Evolutionary conservation across 2,797 vertebrate species (phyloP).

Genomic region (Fistularia tabacaria): DNA sequence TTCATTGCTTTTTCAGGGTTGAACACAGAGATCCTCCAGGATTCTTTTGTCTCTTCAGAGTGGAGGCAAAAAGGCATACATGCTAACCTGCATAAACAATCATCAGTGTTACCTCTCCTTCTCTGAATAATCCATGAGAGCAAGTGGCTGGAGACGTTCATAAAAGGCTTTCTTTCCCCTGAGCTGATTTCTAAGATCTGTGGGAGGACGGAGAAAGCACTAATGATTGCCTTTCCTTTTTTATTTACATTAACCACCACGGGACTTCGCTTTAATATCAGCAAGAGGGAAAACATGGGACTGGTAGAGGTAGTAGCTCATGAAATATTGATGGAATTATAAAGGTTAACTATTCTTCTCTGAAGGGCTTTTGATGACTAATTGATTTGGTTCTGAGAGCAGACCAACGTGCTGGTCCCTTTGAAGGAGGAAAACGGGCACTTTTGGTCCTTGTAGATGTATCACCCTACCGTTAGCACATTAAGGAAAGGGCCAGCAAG

Average conservation of each 20-base stretch:
- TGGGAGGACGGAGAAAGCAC: constrained; percentile 37
- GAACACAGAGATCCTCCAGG: constrained; percentile 1
- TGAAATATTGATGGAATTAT: constrained; percentile 70
- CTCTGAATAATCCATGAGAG: constrained; percentile 53
- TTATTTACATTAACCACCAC: constrained; percentile 46
- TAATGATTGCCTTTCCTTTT: constrained; percentile 33
- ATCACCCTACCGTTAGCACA: constrained; percentile 46
- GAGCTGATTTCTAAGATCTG: constrained; percentile 23
- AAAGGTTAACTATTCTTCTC: constrained; percentile 70
- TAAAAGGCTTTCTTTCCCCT: constrained; percentile 27
- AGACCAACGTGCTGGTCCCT: constrained; percentile 36
- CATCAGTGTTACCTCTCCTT: constrained; percentile 9
- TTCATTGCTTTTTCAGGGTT: constrained; percentile 17
- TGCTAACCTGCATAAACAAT: constrained; percentile 27
- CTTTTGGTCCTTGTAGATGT: constrained; percentile 43
- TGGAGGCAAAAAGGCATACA: background rate
- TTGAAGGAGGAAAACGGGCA: constrained; percentile 41
- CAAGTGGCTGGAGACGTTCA: constrained; percentile 33
- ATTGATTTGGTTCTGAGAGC: constrained; percentile 59
- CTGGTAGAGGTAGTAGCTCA: constrained; percentile 26
- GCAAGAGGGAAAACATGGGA: background rate
- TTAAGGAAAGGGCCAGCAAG: constrained; percentile 39
- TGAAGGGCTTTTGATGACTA: constrained; percentile 62
- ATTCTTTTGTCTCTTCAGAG: background rate
- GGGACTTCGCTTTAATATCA: constrained; percentile 19